Evolutionary conservation across 2,888 invertebrate genomes (phyloP).

Genomic region (Limnephilus lunatus): DNA sequence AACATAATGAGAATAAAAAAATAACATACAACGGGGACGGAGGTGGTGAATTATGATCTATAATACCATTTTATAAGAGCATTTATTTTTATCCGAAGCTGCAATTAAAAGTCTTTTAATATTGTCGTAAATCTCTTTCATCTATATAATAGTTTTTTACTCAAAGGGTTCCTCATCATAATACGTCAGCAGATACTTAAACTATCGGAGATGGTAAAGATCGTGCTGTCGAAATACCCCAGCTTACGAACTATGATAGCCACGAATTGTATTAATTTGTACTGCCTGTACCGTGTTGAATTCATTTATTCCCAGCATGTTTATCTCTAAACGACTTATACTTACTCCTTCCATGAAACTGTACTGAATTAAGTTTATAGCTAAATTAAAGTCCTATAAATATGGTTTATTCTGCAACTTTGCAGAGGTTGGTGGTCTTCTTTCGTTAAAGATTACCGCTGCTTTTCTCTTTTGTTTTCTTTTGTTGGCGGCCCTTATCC

Average conservation of each 20-base stretch:
- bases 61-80: neutral
- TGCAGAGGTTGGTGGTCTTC: conserved; percentile 32
- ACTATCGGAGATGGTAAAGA: neutral
- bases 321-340: neutral
- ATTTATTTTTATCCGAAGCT: too few species aligned
- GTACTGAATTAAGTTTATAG: conserved; percentile 12
- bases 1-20: too few species aligned
- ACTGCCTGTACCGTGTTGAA: neutral
- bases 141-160: neutral
- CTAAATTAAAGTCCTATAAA: conserved; percentile 33
- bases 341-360: neutral
- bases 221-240: neutral
- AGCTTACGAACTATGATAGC: too few species aligned
- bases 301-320: neutral
- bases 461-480: conserved; percentile 43
- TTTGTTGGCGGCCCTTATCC: conserved; percentile 47
- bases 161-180: neutral
- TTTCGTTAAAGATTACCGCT: conserved; percentile 38
- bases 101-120: neutral
- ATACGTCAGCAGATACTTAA: neutral
- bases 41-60: too few species aligned
- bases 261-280: neutral
- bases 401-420: conserved; percentile 35
- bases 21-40: too few species aligned
- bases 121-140: neutral